These are phyloP conservation scores for Phaedon cochleariae DNA, from an alignment of 2,888 invertebrate genomes.

Conservation along the genomic window DNA sequence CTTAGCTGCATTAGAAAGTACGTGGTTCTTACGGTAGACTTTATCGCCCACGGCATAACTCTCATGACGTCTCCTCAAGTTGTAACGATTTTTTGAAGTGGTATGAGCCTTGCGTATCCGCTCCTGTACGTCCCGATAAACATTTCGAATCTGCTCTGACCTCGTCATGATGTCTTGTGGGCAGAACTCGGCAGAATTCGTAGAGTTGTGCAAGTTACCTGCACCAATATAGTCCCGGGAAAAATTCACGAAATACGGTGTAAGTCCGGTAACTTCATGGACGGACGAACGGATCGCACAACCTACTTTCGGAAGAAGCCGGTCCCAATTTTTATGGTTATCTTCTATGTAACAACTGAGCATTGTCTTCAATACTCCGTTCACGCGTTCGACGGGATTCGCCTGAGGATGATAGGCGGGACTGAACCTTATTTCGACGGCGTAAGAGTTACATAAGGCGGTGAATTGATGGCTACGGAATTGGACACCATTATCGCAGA, in stretches of 20 bases:
- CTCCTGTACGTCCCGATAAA: neutral
- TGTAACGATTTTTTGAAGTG: neutral
- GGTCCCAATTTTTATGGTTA: conserved; percentile 23
- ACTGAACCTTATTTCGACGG: conserved; percentile 31
- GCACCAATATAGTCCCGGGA: conserved; percentile 10
- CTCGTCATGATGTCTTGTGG: neutral
- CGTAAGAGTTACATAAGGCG: conserved; percentile 11
- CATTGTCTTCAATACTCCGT: conserved; percentile 50
- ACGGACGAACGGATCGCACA: conserved; percentile 21
- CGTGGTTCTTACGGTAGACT: conserved; percentile 19
- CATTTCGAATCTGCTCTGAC: neutral
- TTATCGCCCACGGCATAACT: neutral
- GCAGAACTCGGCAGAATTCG: neutral
- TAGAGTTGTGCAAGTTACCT: neutral
- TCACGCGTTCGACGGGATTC: conserved; percentile 50
- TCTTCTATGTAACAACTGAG: conserved; percentile 29
- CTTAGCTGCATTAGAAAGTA: conserved; percentile 27
- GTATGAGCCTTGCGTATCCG: neutral
- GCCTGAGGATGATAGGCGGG: conserved; percentile 49
- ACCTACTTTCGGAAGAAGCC: conserved; percentile 11
- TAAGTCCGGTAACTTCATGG: conserved; percentile 19
- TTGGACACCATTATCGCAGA: conserved; percentile 24
- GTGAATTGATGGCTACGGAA: conserved; percentile 14
- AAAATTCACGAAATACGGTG: conserved; percentile 24
- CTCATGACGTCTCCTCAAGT: neutral